Percentiles rank a stretch among this genome's conserved stretches.
phyloP scores from a whole-genome alignment of 1,140 invertebrate species.

The Globodera rostochiensis region DNA sequence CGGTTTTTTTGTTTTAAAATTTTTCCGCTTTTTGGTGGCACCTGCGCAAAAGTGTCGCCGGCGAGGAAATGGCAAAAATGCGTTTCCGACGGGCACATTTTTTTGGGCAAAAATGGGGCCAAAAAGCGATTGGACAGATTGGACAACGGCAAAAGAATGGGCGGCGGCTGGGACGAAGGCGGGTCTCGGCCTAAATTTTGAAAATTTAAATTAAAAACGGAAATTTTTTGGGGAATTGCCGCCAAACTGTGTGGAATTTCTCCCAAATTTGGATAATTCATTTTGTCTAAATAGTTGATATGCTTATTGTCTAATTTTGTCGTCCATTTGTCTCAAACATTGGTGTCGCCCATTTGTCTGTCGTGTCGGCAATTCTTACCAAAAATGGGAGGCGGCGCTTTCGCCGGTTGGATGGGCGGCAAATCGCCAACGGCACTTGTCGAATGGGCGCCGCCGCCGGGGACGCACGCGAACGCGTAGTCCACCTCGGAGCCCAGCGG shows the following conservation, averaged over 20 bases:
- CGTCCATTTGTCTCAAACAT: not conserved
- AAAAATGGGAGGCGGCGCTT: constrained; percentile 23
- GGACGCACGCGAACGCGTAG: constrained; percentile 39
- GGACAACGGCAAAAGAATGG: not conserved
- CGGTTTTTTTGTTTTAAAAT: not conserved
- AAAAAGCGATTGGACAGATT: constrained; percentile 25
- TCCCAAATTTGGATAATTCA: no score
- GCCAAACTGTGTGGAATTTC: no score
- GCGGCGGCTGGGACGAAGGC: constrained; percentile 20
- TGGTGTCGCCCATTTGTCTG: not conserved
- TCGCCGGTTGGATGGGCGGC: not conserved
- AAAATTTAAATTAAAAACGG: no score
- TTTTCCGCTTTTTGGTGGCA: constrained; percentile 2
- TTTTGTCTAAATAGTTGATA: no score
- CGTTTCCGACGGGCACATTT: constrained; percentile 59
- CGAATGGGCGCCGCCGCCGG: constrained; percentile 27
- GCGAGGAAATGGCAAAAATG: constrained; percentile 62
- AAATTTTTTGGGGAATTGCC: no score
- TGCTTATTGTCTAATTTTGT: not conserved
- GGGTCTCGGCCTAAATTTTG: constrained; percentile 36
- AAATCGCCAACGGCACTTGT: not conserved
- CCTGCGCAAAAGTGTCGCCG: constrained; percentile 55
- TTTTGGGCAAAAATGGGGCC: constrained; percentile 33
- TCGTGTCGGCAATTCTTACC: not conserved
- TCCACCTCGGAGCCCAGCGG: constrained; percentile 55